phyloP scores from a whole-genome alignment of 2,113 vertebrate species.

The Centropristis striata region DNA sequence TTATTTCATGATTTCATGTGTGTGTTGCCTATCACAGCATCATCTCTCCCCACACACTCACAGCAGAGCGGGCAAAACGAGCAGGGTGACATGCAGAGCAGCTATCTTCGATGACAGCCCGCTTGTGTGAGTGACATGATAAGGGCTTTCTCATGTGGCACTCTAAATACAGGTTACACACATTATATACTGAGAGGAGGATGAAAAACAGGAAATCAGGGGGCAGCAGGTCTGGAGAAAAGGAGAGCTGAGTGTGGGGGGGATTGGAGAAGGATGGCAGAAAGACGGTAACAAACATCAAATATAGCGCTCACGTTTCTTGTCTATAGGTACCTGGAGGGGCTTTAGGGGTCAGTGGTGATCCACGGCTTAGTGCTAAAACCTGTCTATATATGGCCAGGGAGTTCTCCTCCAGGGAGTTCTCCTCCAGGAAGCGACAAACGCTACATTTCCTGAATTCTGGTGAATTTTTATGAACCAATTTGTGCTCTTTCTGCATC shows the following conservation, averaged over 20 bases:
- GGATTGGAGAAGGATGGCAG: neutral
- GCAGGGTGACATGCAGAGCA: constrained; percentile 43
- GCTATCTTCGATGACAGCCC: constrained; percentile 58
- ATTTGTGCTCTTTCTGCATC: too few species aligned
- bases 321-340: neutral
- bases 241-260: neutral
- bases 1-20: neutral
- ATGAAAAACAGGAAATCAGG: constrained; percentile 23
- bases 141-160: constrained; percentile 60
- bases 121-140: constrained; percentile 59
- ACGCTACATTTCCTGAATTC: too few species aligned
- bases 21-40: constrained; percentile 5
- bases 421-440: too few species aligned
- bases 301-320: neutral
- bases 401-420: too few species aligned
- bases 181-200: constrained; percentile 29
- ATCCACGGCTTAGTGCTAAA: too few species aligned
- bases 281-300: neutral
- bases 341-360: too few species aligned
- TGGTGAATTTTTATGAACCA: too few species aligned
- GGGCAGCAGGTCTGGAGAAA: constrained; percentile 15
- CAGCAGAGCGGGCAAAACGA: constrained; percentile 60
- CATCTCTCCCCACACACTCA: constrained; percentile 26
- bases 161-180: constrained; percentile 55
- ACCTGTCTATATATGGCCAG: too few species aligned